Evolutionary conservation across 2,797 vertebrate species (phyloP), one percentile per base, ranked within the genome.

Genomic region (Sparus aurata): DNA sequence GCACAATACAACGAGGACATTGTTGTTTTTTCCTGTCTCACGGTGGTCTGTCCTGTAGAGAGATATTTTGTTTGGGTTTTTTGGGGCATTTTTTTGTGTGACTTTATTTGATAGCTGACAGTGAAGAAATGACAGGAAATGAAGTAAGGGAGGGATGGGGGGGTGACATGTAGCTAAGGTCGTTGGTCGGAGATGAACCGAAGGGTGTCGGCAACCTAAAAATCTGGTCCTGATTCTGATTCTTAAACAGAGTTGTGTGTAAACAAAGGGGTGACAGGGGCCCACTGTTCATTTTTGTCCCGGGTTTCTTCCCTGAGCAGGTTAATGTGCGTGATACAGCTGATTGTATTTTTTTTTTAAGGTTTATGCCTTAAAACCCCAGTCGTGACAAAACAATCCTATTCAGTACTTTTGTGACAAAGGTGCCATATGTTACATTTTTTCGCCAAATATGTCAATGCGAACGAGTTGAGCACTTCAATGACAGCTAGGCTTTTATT

Each of bases 401-500:
- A 1, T 17, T 30, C 52, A 1, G 7, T n/a, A 30, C 41, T 7
- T 38, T 58, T 3, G 4, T 2, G 9, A 0, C 0, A 30, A 66
- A 30, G 11, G 6, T 12, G 47, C 47, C 1, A 20, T 4, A 9
- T 1, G 25, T 68, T 20, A 20, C 7, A n/a, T 27, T 15, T 61
- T 30, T 43, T 43, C 22, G 30, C 6, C 1, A 69, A 16, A 41
- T n/a, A 4, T 1, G 30, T 34, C 30, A 34, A 34, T 6, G 30
- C 1, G 30, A 34, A 34, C 30, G 6, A 34, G 30, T 34, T 34
- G 30, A 34, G 30, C 30, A 6, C 30, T 34, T 34, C 7, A 34
- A 34, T 8, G 30, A 34, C 12, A 57, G 4, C 12, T 34, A 15
- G 2, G 23, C 53, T 11, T 77, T 90, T 91, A 84, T 53, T 90